phyloP scores from a whole-genome alignment of 2,797 vertebrate genomes.

The Girardinus metallicus region DNA sequence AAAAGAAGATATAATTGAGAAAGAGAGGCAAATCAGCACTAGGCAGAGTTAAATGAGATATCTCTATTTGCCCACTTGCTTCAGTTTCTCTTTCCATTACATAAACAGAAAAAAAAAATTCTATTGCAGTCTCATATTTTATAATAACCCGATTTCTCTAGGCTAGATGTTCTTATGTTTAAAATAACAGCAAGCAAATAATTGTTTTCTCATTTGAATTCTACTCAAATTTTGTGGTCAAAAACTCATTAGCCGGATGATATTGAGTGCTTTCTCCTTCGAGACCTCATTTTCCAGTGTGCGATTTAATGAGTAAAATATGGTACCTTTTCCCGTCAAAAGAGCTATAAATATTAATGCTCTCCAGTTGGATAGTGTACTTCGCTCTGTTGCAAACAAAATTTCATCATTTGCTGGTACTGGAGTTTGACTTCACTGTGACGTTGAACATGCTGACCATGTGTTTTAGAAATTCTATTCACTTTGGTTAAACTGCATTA shows the following conservation, averaged over 20 bases:
- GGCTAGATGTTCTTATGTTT: constrained; percentile 18
- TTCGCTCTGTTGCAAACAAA: constrained; percentile 50
- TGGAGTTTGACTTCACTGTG: constrained; percentile 56
- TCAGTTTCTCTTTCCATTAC: not conserved
- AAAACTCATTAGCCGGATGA: constrained; percentile 54
- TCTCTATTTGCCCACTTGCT: not conserved
- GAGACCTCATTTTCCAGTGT: constrained; percentile 61
- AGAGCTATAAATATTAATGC: constrained; percentile 66
- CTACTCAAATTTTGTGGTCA: constrained; percentile 37
- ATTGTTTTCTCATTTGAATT: constrained; percentile 43
- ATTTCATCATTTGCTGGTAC: constrained; percentile 33
- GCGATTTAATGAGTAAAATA: constrained; percentile 55
- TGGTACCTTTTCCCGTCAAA: constrained; percentile 41
- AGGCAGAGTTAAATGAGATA: constrained; percentile 44
- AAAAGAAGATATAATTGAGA: constrained; percentile 33
- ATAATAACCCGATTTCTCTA: constrained; percentile 34
- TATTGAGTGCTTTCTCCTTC: constrained; percentile 39
- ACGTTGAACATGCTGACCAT: constrained; percentile 41
- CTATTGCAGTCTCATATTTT: constrained; percentile 28
- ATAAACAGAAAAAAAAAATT: constrained; percentile 11
- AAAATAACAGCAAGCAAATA: constrained; percentile 43
- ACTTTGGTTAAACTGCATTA: constrained; percentile 30
- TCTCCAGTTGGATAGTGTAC: constrained; percentile 47
- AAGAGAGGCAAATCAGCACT: constrained; percentile 40
- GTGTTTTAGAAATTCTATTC: constrained; percentile 64